phyloP scores from a whole-genome alignment of 2,113 vertebrate genomes.

The Mionectes macconnelli region DNA sequence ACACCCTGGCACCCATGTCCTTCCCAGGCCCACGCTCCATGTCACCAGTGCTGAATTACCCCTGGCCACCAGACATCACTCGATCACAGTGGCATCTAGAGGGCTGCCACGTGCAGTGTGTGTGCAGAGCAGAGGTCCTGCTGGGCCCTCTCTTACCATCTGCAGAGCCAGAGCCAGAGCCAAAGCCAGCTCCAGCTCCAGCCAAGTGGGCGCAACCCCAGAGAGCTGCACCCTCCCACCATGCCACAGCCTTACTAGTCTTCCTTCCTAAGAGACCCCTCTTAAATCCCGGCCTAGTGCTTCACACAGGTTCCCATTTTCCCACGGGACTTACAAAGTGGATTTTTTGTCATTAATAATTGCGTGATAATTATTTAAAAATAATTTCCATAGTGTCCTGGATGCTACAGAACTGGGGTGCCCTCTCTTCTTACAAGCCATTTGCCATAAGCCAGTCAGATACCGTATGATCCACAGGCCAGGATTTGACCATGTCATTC shows the following conservation, averaged over 20 bases:
- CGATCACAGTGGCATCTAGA: constrained; percentile 65
- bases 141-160: background rate
- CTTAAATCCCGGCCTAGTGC: background rate
- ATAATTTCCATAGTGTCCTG: background rate
- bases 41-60: background rate
- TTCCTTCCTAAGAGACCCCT: background rate
- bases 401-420: background rate
- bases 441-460: background rate
- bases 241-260: rapidly evolving
- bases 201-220: background rate
- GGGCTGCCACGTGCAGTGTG: background rate
- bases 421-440: background rate
- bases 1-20: background rate
- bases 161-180: background rate
- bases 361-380: background rate
- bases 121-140: background rate
- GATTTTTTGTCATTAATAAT: background rate
- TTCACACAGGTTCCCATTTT: background rate
- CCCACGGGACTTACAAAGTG: background rate
- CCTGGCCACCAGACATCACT: background rate
- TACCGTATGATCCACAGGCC: rapidly evolving
- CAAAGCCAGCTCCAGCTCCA: background rate
- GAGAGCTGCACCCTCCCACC: background rate
- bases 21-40: background rate
- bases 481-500: background rate